Conservation (phyloP, 2,797 vertebrate genomes). For the Craterocephalus amniculus region DNA sequence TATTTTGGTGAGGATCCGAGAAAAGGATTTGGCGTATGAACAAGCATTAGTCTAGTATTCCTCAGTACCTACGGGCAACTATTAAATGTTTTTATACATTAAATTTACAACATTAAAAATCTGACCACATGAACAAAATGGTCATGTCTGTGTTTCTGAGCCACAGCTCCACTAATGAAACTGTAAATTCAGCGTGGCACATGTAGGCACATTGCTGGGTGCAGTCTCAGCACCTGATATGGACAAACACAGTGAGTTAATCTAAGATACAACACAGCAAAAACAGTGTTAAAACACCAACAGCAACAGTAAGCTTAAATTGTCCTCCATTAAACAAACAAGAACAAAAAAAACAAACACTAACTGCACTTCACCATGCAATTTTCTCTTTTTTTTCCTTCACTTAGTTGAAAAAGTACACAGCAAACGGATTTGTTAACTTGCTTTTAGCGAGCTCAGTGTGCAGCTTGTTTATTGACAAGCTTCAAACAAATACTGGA, state of each 20-base stretch:
- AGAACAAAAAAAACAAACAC: not conserved
- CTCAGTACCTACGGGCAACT: too few species aligned
- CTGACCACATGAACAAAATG: not conserved
- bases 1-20: not conserved
- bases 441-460: constrained; percentile 16
- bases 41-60: not conserved
- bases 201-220: not conserved
- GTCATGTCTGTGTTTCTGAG: not conserved
- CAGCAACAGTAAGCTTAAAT: not conserved
- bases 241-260: constrained; percentile 15
- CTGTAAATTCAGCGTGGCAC: constrained; percentile 5
- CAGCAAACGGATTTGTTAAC: not conserved
- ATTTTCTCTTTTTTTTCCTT: not conserved
- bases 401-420: constrained; percentile 3
- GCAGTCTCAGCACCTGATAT: not conserved
- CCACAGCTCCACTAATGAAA: constrained; percentile 8
- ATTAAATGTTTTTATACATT: not conserved
- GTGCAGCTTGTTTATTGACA: constrained; percentile 39
- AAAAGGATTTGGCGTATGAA: not conserved
- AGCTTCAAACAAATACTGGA: constrained; percentile 37
- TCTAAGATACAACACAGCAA: not conserved
- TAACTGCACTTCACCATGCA: not conserved
- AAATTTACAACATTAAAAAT: not conserved
- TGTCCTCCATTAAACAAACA: not conserved
- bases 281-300: not conserved